Evolutionary conservation across 2,888 invertebrate species (phyloP), one percentile per base, ranked within the genome.

Genomic region (Eupithecia pulchellata): DNA sequence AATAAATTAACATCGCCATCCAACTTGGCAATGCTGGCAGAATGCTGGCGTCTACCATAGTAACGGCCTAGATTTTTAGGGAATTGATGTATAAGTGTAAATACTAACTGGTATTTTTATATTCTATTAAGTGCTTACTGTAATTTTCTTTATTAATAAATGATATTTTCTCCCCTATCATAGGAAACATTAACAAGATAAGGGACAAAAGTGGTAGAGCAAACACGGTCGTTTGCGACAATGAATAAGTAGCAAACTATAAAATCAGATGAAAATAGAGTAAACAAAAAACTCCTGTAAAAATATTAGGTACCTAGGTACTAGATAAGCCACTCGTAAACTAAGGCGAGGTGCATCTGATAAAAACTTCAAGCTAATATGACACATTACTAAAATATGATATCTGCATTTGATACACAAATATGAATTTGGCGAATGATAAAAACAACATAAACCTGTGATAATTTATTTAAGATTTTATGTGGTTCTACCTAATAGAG

Each of bases 191-290:
- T 2, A 8, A 42, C 42, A 8, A 68, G 73, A 72, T 74, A 65
- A 70, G 64, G 63, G 74, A 63, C 60, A 57, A 66, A 69, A 57
- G 66, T 73, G 64, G 64, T 66, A 61, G 73, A 70, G 66, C 42
- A 55, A 30, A 27, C 75, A 78, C 73, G 72, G 75, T 73, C 34
- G 34, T 52, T 72, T 69, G 72, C 75, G 74, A 61, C 61, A 73
- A 77, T 74, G 72, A 74, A 74, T 58, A 52, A 63, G 9, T 68
- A 66, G 65, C 47, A 66, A 62, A 68, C 71, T 72, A 36, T 52
- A 69, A 60, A 72, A 66, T 63, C 66, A 36, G 47, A 62, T 11
- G 47, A 60, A 36, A 58, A 39, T 30, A 34, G 29, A 36, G 39
- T 25, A 14, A 13, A 42, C 52, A 4, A 20, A 52, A 25, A 4